Conservation (phyloP, 2,113 vertebrate species). For the Cyanoderma ruficeps region DNA sequence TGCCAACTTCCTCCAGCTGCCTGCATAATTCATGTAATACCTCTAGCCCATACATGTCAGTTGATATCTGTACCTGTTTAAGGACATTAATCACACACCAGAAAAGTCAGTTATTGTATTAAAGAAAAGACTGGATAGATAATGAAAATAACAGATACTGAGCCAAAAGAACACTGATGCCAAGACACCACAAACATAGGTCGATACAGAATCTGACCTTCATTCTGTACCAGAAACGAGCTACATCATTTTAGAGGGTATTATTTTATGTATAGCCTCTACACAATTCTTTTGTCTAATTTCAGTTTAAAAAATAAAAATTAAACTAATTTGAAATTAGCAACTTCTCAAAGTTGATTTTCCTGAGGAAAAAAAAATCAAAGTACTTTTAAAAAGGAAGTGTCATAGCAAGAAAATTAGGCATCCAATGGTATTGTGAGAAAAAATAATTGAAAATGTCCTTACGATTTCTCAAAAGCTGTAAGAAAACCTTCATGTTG, state of each 20-base stretch:
- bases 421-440: not conserved
- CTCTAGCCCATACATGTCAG: not conserved
- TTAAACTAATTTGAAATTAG: not conserved
- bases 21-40: constrained; percentile 38
- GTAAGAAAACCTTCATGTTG: not conserved
- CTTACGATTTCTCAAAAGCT: not conserved
- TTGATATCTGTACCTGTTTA: not conserved
- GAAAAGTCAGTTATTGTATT: constrained; percentile 10
- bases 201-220: not conserved
- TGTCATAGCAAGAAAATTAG: not conserved
- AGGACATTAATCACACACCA: constrained; percentile 29
- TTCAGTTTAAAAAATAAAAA: not conserved
- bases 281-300: not conserved
- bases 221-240: not conserved
- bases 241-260: not conserved
- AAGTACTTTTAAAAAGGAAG: not conserved
- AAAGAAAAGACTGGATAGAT: not conserved
- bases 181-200: not conserved
- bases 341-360: not conserved
- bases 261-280: not conserved
- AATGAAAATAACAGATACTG: not conserved
- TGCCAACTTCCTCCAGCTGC: not conserved
- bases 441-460: not conserved
- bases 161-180: not conserved
- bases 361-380: not conserved